phyloP scores from a whole-genome alignment of 2,797 vertebrate species.

The Pelochelys cantorii region DNA sequence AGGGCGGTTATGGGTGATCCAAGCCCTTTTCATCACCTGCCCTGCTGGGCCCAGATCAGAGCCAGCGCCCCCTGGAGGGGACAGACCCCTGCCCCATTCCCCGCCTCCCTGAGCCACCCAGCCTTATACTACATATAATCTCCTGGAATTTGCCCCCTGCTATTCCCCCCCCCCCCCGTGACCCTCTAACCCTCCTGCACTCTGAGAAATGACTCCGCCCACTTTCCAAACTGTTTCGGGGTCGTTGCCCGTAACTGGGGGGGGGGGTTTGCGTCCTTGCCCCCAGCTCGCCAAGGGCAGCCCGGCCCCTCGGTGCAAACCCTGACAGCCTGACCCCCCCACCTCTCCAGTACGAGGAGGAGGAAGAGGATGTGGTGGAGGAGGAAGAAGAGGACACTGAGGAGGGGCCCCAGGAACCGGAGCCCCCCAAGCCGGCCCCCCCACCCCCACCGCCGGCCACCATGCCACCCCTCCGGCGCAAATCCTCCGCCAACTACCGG shows the following conservation, averaged over 20 bases:
- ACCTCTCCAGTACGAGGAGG: constrained; percentile 38
- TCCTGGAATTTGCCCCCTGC: too few species aligned
- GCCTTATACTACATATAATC: background rate
- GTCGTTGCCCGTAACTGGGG: too few species aligned
- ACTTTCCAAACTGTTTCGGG: too few species aligned
- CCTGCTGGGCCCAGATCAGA: background rate
- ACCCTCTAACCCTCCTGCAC: too few species aligned
- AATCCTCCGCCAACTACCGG: constrained; percentile 77
- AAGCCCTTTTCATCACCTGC: background rate
- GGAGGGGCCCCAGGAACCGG: background rate
- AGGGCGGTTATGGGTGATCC: background rate
- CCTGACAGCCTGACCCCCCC: background rate
- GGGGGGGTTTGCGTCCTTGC: too few species aligned
- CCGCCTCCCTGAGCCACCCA: too few species aligned
- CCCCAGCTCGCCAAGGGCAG: too few species aligned
- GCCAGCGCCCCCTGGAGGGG: too few species aligned
- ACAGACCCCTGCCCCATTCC: too few species aligned
- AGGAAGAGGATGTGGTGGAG: constrained; percentile 38
- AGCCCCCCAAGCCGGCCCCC: background rate
- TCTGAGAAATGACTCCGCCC: background rate
- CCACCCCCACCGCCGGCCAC: constrained; percentile 7
- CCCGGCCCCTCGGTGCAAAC: too few species aligned
- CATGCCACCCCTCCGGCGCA: constrained; percentile 60
- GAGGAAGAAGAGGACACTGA: constrained; percentile 1
- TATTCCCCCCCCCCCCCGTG: too few species aligned